phyloP scores from a whole-genome alignment of 2,797 vertebrate genomes.

The Coluber constrictor region DNA sequence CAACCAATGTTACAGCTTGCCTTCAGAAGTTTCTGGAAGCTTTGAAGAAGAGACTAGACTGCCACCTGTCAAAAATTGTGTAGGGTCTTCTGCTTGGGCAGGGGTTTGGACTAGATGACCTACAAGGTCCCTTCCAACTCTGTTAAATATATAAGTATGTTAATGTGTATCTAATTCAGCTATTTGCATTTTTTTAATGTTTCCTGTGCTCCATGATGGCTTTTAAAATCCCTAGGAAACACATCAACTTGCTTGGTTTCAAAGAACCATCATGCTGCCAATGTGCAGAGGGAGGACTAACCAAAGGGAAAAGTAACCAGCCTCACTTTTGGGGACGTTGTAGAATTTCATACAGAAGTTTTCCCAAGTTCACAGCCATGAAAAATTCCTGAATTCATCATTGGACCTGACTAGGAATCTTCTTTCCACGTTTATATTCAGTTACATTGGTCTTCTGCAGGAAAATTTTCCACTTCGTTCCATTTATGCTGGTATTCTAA shows the following conservation, averaged over 20 bases:
- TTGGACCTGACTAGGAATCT: not conserved
- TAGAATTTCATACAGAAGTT: not conserved
- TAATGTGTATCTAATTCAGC: too few relatives aligned
- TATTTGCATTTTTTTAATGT: not conserved
- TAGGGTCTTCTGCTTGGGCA: too few relatives aligned
- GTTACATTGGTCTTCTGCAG: not conserved
- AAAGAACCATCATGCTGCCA: not conserved
- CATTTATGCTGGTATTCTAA: not conserved
- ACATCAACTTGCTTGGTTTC: not conserved
- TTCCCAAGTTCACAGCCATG: not conserved
- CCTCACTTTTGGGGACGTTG: not conserved
- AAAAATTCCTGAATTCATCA: not conserved
- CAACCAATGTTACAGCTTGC: too few relatives aligned
- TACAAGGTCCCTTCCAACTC: too few relatives aligned
- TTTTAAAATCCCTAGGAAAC: not conserved
- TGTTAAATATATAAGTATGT: too few relatives aligned
- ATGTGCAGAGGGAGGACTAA: not conserved
- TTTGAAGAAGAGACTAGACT: too few relatives aligned
- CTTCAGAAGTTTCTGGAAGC: too few relatives aligned
- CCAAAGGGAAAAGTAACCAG: not conserved
- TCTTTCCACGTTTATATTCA: not conserved
- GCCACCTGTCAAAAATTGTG: too few relatives aligned
- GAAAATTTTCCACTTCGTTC: not conserved
- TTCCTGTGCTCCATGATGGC: not conserved
- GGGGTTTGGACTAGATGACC: too few relatives aligned